Conservation (phyloP, 2,113 vertebrate species). For the Corvus hawaiiensis region DNA sequence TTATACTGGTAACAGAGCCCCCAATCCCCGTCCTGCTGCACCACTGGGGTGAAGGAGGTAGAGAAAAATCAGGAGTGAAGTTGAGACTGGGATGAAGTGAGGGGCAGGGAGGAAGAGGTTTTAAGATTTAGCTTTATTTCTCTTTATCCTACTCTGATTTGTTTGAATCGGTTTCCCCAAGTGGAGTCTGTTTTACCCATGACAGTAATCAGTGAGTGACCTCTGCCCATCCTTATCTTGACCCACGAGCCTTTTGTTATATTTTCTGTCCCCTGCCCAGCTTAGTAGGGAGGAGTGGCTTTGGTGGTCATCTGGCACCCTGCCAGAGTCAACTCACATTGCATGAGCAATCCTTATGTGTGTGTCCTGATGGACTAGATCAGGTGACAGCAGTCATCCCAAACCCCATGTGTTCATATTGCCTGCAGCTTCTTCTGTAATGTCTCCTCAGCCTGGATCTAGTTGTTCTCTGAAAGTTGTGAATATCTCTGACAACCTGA, state of each 20-base stretch:
- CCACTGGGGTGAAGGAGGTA: background rate
- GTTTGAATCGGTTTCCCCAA: background rate
- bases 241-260: background rate
- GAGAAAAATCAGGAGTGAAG: background rate
- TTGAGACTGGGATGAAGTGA: background rate
- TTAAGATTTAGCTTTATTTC: background rate
- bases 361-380: background rate
- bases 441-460: background rate
- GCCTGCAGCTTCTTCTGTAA: background rate
- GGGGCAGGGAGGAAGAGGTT: background rate
- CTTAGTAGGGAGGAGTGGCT: background rate
- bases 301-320: background rate
- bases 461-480: background rate
- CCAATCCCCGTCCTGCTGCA: background rate
- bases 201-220: background rate
- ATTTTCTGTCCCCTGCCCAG: background rate
- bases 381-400: background rate
- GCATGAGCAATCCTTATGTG: background rate
- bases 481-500: background rate
- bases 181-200: background rate
- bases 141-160: background rate
- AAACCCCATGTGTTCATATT: background rate
- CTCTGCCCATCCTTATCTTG: background rate
- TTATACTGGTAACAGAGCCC: background rate
- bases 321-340: background rate